phyloP scores from a whole-genome alignment of 2,888 invertebrate genomes.

The Pseudeuparius sepicola region DNA sequence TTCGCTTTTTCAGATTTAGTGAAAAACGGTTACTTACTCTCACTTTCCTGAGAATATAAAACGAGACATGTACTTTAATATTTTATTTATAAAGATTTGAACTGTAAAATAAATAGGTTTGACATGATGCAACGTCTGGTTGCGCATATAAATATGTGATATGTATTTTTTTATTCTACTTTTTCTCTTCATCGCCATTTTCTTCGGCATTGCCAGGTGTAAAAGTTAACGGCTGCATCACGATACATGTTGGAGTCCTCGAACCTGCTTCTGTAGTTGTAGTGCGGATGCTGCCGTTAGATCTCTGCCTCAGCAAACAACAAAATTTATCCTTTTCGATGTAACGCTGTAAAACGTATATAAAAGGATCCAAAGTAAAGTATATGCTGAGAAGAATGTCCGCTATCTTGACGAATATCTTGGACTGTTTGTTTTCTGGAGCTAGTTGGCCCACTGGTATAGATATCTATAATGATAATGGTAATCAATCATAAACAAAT shows the following conservation, averaged over 20 bases:
- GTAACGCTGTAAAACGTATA: conserved; percentile 66
- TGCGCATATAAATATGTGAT: too few species aligned
- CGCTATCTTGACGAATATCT: conserved; percentile 48
- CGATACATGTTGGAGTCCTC: conserved; percentile 28
- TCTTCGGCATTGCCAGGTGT: conserved; percentile 9
- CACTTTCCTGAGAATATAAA: too few species aligned
- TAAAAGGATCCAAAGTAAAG: conserved; percentile 73
- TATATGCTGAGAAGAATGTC: conserved; percentile 71
- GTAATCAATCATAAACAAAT: too few species aligned
- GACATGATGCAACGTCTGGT: too few species aligned
- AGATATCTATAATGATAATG: conserved; percentile 52
- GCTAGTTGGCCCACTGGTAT: conserved; percentile 51
- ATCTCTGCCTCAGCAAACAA: conserved; percentile 23
- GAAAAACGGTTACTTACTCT: too few species aligned
- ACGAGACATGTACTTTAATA: too few species aligned
- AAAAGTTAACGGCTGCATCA: conserved; percentile 25
- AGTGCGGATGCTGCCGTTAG: conserved; percentile 24
- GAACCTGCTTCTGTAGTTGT: conserved; percentile 22
- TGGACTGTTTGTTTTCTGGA: conserved; percentile 31
- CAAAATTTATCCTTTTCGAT: conserved; percentile 33
- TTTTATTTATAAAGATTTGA: too few species aligned
- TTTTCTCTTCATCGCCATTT: too few species aligned
- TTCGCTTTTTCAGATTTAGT: too few species aligned
- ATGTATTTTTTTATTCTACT: too few species aligned
- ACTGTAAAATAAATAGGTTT: too few species aligned